phyloP scores from a whole-genome alignment of 2,797 vertebrate species.

The Eulemur albifrons region DNA sequence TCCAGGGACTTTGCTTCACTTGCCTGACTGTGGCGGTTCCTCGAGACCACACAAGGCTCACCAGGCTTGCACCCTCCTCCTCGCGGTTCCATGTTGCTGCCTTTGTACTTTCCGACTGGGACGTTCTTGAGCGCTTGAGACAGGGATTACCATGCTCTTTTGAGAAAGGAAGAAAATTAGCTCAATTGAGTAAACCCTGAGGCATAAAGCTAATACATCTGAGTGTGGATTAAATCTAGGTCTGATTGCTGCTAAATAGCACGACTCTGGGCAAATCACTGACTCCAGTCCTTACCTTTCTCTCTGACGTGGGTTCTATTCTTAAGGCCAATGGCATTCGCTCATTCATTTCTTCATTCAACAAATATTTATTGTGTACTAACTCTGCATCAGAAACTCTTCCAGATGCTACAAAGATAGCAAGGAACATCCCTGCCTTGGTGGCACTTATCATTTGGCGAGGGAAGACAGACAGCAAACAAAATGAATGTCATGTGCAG shows the following conservation, averaged over 20 bases:
- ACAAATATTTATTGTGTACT: neutral
- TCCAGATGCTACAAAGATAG: neutral
- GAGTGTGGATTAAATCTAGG: neutral
- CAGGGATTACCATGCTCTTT: neutral
- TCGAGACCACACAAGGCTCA: neutral
- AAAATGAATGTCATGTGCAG: neutral
- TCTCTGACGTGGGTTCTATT: neutral
- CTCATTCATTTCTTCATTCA: neutral
- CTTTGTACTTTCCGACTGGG: neutral
- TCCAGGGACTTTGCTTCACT: neutral
- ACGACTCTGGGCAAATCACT: neutral
- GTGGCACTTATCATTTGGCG: neutral
- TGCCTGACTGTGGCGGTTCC: neutral
- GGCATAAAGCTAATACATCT: neutral
- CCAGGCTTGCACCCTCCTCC: no score
- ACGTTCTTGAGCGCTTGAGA: neutral
- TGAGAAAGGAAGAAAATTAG: conserved; percentile 6
- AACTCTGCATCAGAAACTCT: neutral
- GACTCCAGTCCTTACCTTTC: neutral
- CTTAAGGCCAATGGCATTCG: neutral
- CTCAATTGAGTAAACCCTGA: neutral
- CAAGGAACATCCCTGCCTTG: neutral
- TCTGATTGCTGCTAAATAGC: neutral
- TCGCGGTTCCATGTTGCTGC: neutral
- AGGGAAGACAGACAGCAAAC: neutral